phyloP scores from a whole-genome alignment of 2,113 vertebrate species.

The Nerophis lumbriciformis region DNA sequence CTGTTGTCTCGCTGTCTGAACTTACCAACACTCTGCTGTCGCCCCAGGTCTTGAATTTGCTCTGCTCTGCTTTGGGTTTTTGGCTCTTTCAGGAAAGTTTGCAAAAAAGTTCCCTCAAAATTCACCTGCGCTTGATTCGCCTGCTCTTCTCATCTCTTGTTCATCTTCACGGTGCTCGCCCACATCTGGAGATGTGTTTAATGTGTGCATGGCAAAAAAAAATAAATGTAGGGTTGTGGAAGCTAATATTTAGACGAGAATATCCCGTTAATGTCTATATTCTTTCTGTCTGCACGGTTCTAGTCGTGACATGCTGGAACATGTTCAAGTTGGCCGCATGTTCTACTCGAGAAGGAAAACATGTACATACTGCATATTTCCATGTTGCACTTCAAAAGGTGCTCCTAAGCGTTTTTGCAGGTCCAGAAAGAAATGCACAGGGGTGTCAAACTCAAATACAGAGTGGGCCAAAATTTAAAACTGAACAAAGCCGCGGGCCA shows the following conservation, averaged over 20 bases:
- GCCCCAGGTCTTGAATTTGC: constrained; percentile 6
- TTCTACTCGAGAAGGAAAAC: not conserved
- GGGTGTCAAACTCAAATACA: no score
- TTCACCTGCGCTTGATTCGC: constrained; percentile 1
- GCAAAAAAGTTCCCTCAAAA: constrained; percentile 1
- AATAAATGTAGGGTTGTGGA: not conserved
- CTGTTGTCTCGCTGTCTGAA: constrained; percentile 66
- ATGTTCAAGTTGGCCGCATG: constrained; percentile 15
- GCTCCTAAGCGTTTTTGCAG: not conserved
- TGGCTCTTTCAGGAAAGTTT: constrained; percentile 30
- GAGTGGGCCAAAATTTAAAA: no score
- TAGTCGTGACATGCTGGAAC: constrained; percentile 26
- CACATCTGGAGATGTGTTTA: constrained; percentile 25
- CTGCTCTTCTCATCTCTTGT: not conserved
- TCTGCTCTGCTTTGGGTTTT: constrained; percentile 15
- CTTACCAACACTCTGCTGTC: constrained; percentile 13
- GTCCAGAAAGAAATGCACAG: not conserved
- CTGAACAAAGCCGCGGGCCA: no score
- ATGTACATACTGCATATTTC: not conserved
- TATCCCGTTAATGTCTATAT: constrained; percentile 11
- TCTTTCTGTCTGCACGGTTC: constrained; percentile 13
- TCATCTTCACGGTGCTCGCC: not conserved
- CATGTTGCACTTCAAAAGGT: not conserved
- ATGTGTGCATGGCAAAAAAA: not conserved
- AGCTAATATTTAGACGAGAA: constrained; percentile 55